phyloP scores from a whole-genome alignment of 2,113 vertebrate genomes.

The Megalops atlanticus region DNA sequence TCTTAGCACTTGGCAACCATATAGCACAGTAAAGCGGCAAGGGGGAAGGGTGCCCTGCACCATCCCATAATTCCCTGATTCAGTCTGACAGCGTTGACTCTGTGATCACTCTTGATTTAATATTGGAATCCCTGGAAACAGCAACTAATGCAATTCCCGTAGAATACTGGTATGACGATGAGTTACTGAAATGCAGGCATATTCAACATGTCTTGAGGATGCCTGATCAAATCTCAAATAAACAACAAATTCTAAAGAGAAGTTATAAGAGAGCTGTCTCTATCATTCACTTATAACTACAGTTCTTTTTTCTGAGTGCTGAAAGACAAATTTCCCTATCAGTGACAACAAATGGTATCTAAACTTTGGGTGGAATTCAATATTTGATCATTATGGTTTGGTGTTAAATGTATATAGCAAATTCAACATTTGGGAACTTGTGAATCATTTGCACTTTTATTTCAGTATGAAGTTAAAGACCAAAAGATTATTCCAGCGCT shows the following conservation, averaged over 20 bases:
- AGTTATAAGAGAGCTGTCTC: constrained; percentile 38
- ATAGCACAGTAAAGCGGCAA: constrained; percentile 49
- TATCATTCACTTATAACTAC: neutral
- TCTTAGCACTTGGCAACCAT: constrained; percentile 73
- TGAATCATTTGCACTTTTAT: neutral
- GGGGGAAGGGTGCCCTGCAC: constrained; percentile 46
- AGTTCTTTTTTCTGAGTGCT: neutral
- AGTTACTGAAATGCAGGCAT: neutral
- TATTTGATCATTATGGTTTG: neutral
- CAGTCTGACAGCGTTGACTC: constrained; percentile 6
- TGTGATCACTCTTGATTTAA: constrained; percentile 2
- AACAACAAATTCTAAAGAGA: neutral
- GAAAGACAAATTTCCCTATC: neutral
- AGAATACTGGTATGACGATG: neutral
- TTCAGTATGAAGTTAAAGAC: neutral
- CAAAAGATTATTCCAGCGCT: neutral
- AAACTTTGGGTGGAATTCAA: neutral
- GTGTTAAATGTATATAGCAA: neutral
- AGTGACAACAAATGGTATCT: neutral
- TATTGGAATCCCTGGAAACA: constrained; percentile 12
- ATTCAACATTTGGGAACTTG: neutral
- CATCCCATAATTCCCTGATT: neutral
- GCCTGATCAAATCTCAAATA: neutral
- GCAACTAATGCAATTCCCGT: neutral
- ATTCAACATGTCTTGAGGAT: constrained; percentile 4